phyloP scores from a whole-genome alignment of 2,113 vertebrate genomes.

The Microcebus tavaratra region DNA sequence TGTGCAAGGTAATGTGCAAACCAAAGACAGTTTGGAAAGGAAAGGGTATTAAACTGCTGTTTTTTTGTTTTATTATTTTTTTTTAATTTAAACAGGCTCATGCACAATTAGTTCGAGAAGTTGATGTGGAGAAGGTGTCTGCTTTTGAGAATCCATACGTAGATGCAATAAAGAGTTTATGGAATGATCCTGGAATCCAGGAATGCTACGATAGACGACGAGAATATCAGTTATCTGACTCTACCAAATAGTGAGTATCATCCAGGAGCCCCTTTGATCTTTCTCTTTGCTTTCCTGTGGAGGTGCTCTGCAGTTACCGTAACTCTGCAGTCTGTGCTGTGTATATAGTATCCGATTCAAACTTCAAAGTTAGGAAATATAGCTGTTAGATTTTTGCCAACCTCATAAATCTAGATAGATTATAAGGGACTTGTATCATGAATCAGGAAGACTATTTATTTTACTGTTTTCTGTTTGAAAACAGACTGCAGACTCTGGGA shows the following conservation, averaged over 20 bases:
- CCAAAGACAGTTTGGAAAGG: constrained; percentile 32
- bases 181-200: constrained; percentile 96
- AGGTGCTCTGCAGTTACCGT: neutral
- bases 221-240: constrained; percentile 97
- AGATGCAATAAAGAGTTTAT: constrained; percentile 95
- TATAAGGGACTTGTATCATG: neutral
- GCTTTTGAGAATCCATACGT: constrained; percentile 88
- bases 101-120: constrained; percentile 90
- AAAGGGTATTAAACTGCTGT: constrained; percentile 57
- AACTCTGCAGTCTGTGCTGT: neutral
- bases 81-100: constrained; percentile 84
- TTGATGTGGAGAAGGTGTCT: constrained; percentile 90
- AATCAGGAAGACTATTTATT: constrained; percentile 21
- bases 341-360: neutral
- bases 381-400: neutral
- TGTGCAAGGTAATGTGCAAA: neutral
- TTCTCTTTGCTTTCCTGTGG: neutral
- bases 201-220: constrained; percentile 95
- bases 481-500: neutral
- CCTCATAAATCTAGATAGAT: neutral
- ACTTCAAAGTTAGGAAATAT: neutral
- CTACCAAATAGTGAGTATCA: constrained; percentile 96
- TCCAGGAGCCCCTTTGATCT: neutral
- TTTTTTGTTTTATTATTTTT: constrained; percentile 34
- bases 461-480: constrained; percentile 39